These are phyloP conservation scores for Agrenia bidenticulata DNA, from an alignment of 2,888 invertebrate genomes.

Conservation along the genomic window DNA sequence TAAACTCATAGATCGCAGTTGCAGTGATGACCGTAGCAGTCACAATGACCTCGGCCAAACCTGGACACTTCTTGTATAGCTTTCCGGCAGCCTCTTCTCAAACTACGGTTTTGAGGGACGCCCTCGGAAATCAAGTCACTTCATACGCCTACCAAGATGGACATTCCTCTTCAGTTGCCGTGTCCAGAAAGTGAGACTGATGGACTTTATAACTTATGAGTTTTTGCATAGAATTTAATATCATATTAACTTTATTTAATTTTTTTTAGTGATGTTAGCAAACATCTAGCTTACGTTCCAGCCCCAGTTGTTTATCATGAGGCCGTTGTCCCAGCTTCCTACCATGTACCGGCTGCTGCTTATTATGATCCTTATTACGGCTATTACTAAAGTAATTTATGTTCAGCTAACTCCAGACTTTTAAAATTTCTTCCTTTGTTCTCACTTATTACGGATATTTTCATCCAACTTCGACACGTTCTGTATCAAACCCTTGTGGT, in stretches of 20 bases:
- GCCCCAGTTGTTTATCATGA: slow-evolving; percentile 29
- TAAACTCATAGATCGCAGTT: neutral
- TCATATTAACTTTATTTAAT: neutral
- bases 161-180: slow-evolving; percentile 44
- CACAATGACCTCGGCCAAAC: slow-evolving; percentile 11
- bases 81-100: slow-evolving; percentile 35
- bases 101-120: slow-evolving; percentile 44
- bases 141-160: slow-evolving; percentile 49
- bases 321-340: slow-evolving; percentile 14
- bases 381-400: slow-evolving; percentile 9
- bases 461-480: too few relatives aligned
- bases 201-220: too few relatives aligned
- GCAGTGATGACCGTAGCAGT: neutral
- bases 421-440: too few relatives aligned
- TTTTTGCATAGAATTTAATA: neutral
- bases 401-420: too few relatives aligned
- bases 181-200: slow-evolving; percentile 37
- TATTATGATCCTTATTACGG: slow-evolving; percentile 11
- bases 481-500: too few relatives aligned
- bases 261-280: slow-evolving; percentile 43
- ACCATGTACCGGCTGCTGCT: slow-evolving; percentile 9
- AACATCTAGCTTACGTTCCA: slow-evolving; percentile 41
- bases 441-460: too few relatives aligned
- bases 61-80: slow-evolving; percentile 22
- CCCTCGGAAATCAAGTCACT: slow-evolving; percentile 48